phyloP scores from a whole-genome alignment of 2,797 vertebrate genomes.

The Tangara arthus region DNA sequence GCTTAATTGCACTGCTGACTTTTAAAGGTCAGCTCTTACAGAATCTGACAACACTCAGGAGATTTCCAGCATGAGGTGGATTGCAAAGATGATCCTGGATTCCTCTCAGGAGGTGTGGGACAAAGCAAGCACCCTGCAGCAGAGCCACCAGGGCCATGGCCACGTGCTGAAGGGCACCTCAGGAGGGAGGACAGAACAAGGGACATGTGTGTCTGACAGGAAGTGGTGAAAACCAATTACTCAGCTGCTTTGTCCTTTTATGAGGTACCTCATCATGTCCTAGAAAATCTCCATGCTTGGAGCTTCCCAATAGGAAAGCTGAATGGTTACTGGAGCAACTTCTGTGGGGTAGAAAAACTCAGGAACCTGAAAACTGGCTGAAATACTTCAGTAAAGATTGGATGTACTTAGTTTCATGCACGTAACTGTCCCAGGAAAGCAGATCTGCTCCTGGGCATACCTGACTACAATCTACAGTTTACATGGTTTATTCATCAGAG shows the following conservation, averaged over 20 bases:
- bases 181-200: neutral
- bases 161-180: neutral
- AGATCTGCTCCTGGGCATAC: neutral
- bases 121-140: neutral
- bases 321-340: neutral
- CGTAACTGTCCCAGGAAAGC: neutral
- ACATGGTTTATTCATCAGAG: neutral
- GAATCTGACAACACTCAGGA: neutral
- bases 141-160: neutral
- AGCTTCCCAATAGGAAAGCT: neutral
- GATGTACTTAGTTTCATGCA: neutral
- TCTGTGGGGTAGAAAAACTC: neutral
- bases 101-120: neutral
- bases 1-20: conserved; percentile 28
- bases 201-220: neutral
- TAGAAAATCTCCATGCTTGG: neutral
- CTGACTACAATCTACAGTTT: neutral
- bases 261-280: neutral
- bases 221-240: neutral
- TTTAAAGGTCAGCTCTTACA: conserved; percentile 54
- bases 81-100: neutral
- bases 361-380: neutral
- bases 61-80: neutral
- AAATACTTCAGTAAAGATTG: neutral
- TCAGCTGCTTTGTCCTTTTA: neutral